These are phyloP conservation scores for Dolichallabes microphthalmus DNA, from an alignment of 2,113 vertebrate species.

Conservation along the genomic window DNA sequence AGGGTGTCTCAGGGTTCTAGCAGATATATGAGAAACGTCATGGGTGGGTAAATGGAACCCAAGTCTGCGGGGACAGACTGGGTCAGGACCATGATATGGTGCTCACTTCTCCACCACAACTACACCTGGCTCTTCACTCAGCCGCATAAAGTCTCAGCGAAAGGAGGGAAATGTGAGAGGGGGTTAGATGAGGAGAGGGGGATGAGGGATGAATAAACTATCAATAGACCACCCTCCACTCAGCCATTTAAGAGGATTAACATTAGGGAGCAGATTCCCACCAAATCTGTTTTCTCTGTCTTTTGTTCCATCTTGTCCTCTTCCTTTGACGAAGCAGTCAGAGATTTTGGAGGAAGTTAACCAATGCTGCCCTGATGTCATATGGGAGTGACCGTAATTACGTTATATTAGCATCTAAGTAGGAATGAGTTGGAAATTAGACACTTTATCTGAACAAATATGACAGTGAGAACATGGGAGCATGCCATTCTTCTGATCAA, in stretches of 20 bases:
- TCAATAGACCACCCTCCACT: constrained; percentile 26
- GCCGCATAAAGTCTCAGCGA: constrained; percentile 27
- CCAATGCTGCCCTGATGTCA: not conserved
- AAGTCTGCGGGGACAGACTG: constrained; percentile 18
- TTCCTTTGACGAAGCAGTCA: not conserved
- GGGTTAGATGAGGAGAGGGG: constrained; percentile 19
- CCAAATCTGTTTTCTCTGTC: constrained; percentile 38
- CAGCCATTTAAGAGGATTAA: constrained; percentile 46
- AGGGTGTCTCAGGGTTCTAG: constrained; percentile 13
- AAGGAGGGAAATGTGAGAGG: constrained; percentile 44
- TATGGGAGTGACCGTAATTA: not conserved
- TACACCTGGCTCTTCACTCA: constrained; percentile 50
- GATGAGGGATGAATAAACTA: constrained; percentile 38
- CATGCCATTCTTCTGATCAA: too few relatives aligned
- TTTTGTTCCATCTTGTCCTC: not conserved
- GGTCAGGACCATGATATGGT: constrained; percentile 18
- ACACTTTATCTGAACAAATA: not conserved
- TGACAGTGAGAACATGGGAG: not conserved
- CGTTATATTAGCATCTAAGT: not conserved
- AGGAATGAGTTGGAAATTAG: not conserved
- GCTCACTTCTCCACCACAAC: constrained; percentile 16
- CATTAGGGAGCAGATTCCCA: constrained; percentile 15
- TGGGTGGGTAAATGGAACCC: constrained; percentile 32
- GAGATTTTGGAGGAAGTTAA: constrained; percentile 5
- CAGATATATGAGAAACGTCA: constrained; percentile 28